Conservation (phyloP, 2,888 invertebrate species). For the Pedicia rivosa region DNA sequence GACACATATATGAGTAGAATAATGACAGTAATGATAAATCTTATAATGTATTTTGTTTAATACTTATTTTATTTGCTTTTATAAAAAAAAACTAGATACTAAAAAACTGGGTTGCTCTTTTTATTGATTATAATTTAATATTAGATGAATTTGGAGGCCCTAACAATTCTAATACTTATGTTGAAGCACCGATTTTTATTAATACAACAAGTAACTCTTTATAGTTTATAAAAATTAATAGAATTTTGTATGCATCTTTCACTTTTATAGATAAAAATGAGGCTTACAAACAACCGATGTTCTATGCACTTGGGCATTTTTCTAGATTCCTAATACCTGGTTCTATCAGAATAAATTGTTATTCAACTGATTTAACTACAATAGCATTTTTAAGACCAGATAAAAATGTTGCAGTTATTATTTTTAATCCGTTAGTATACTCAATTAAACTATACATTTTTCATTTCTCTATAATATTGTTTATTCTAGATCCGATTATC, state of each 20-base stretch:
- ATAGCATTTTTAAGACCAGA: constrained; percentile 38
- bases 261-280: constrained; percentile 34
- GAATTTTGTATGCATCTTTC: background rate
- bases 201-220: constrained; percentile 19
- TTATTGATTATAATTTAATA: constrained; percentile 85
- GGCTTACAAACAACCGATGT: constrained; percentile 83
- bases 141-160: constrained; percentile 63
- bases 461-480: too few relatives aligned
- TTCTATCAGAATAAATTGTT: constrained; percentile 31
- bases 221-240: background rate
- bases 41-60: constrained; percentile 34
- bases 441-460: too few relatives aligned
- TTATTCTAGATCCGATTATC: too few relatives aligned
- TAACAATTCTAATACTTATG: constrained; percentile 39
- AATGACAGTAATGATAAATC: too few relatives aligned
- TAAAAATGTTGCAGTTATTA: constrained; percentile 31
- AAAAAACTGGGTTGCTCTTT: constrained; percentile 59
- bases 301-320: constrained; percentile 69
- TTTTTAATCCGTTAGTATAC: constrained; percentile 37
- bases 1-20: constrained; percentile 48
- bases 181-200: constrained; percentile 57
- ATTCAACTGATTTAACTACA: constrained; percentile 24
- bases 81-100: too few relatives aligned
- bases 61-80: too few relatives aligned
- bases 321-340: constrained; percentile 51